phyloP scores from a whole-genome alignment of 2,113 vertebrate species.

The Calypte anna region DNA sequence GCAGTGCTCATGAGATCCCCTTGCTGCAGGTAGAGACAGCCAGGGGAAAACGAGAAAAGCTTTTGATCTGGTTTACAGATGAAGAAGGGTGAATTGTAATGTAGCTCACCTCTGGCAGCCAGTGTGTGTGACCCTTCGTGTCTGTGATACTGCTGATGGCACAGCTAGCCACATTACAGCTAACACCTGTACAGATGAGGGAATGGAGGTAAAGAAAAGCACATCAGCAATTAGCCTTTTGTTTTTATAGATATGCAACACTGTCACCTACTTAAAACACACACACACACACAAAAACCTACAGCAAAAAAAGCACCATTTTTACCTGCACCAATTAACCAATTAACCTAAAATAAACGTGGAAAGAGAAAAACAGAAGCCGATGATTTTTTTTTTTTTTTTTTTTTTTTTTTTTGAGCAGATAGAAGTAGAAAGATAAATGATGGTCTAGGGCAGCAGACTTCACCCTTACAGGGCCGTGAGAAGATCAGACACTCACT shows the following conservation, averaged over 20 bases:
- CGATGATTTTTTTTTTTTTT: too few species aligned
- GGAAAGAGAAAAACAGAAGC: not conserved
- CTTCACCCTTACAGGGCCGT: not conserved
- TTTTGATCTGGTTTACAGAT: not conserved
- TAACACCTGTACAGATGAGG: not conserved
- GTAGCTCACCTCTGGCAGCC: not conserved
- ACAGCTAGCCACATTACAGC: not conserved
- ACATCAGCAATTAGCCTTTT: not conserved
- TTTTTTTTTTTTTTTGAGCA: not conserved
- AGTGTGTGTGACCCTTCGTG: not conserved
- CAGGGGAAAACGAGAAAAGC: not conserved
- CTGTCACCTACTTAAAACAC: not conserved
- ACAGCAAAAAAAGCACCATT: not conserved
- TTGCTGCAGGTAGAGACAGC: not conserved
- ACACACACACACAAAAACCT: too few species aligned
- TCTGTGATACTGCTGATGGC: not conserved
- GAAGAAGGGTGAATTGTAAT: not conserved
- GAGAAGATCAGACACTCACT: not conserved
- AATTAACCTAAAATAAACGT: not conserved
- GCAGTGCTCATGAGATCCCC: fast-evolving
- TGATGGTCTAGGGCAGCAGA: not conserved
- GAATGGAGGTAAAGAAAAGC: not conserved
- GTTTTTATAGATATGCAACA: not conserved
- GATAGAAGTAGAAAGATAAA: not conserved
- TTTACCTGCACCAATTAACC: not conserved